Base-by-base conservation (phyloP, 2,888 invertebrate genomes). In the Gryllus longicercus region DNA sequence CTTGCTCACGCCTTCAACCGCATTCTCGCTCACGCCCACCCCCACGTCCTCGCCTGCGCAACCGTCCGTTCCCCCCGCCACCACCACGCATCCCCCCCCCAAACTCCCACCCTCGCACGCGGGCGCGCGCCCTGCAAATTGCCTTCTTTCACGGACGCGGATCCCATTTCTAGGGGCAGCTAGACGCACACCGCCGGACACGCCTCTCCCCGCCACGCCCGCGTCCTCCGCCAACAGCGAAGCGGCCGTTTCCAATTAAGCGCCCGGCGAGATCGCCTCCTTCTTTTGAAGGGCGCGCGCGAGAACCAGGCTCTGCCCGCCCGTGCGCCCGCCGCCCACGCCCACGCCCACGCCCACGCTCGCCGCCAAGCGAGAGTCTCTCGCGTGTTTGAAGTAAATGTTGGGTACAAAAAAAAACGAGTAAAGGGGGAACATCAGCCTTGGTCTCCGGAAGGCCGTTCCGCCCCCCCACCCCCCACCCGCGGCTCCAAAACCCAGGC, bases 321-420 rank as follows among this genome's bases (percentile, higher is more conserved):
- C 63, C 63, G n/a, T n/a, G 63, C 63, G 63, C 63, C n/a, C 63
- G 1, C 1, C 63, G 11, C n/a, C 63, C 63, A 18, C 10, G 38
- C 63, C 10, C 63, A 38, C n/a, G 63, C 18, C 10, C 63, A 63
- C 63, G 18, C 16, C 2, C 63, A 63, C 63, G 25, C 25, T 38
- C 25, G 25, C 25, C 25, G 3, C 25, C 25, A 38, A 63, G 63
- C 4, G 63, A n/a, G 16, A n/a, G 63, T 63, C 63, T 63, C 63
- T 63, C 63, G 63, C 63, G 63, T 63, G 63, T 63, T 63, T 63
- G 63, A 63, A 63, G 63, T 63, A 63, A 63, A 63, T 63, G 63
- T n/a, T 63, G 63, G 63, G n/a, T 63, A 63, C 63, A 63, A 63
- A 63, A 51, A 51, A 51, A 63, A 63, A 63, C 63, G 63, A 11